These are phyloP conservation scores for Pelusios castaneus DNA, from an alignment of 2,113 vertebrate species.

Conservation along the genomic window DNA sequence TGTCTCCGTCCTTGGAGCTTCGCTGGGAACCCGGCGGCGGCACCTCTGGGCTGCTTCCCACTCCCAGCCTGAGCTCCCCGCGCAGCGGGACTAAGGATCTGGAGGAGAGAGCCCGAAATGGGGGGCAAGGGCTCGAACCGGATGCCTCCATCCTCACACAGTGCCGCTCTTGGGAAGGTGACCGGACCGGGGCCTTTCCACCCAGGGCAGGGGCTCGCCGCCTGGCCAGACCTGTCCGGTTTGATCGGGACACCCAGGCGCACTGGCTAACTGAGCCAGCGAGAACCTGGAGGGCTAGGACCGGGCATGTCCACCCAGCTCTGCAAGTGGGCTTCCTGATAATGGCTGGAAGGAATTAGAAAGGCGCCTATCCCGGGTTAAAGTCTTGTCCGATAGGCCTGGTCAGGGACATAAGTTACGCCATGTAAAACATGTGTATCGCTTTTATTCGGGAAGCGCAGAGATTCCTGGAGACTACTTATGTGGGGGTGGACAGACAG, in stretches of 20 bases:
- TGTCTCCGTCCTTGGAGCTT: background rate
- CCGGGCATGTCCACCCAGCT: no score
- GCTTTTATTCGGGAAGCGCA: background rate
- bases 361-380: background rate
- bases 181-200: background rate
- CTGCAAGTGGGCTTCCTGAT: background rate
- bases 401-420: background rate
- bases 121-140: background rate
- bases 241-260: no score
- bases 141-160: background rate
- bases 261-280: no score
- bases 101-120: background rate
- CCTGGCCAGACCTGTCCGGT: no score
- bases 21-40: background rate
- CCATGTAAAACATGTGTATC: background rate
- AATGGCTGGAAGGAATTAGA: background rate
- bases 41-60: background rate
- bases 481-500: background rate
- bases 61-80: background rate
- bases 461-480: background rate
- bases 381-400: background rate
- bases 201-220: background rate
- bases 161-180: background rate
- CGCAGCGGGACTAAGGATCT: background rate
- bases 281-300: background rate